These are phyloP conservation scores for Siderastrea radians DNA, from an alignment of 92 coral and sea anemone species.

Conservation along the genomic window DNA sequence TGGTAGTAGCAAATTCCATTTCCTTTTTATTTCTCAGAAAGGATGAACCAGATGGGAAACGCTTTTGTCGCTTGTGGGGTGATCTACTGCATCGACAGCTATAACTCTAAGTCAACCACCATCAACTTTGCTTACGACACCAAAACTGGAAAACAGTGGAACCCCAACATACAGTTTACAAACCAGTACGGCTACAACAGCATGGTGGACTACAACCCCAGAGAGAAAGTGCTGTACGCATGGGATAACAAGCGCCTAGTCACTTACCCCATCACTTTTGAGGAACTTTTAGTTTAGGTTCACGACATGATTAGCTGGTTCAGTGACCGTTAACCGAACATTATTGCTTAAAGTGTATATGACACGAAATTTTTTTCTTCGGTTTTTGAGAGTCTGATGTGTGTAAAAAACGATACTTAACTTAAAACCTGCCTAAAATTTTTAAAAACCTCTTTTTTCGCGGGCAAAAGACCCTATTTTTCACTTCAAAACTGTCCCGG, in stretches of 20 bases:
- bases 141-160: not conserved
- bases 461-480: too few species aligned
- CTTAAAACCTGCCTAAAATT: too few species aligned
- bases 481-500: too few species aligned
- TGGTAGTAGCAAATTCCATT: not conserved
- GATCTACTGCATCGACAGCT: conserved; percentile 43
- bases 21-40: not conserved
- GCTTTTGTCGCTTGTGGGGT: conserved; percentile 53
- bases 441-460: too few species aligned
- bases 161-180: conserved; percentile 28
- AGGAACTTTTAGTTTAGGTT: not conserved
- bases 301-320: not conserved
- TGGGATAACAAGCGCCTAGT: conserved; percentile 47
- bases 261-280: conserved; percentile 49
- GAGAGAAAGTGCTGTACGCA: conserved; percentile 60
- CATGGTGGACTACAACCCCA: conserved; percentile 68
- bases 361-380: too few species aligned
- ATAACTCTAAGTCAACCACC: not conserved
- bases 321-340: not conserved
- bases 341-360: too few species aligned
- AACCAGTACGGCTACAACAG: conserved; percentile 28
- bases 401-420: too few species aligned
- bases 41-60: conserved; percentile 25
- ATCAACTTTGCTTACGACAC: too few species aligned
- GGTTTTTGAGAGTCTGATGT: too few species aligned